phyloP scores from a whole-genome alignment of 2,888 invertebrate species.

The Sylvicola fuscatus region DNA sequence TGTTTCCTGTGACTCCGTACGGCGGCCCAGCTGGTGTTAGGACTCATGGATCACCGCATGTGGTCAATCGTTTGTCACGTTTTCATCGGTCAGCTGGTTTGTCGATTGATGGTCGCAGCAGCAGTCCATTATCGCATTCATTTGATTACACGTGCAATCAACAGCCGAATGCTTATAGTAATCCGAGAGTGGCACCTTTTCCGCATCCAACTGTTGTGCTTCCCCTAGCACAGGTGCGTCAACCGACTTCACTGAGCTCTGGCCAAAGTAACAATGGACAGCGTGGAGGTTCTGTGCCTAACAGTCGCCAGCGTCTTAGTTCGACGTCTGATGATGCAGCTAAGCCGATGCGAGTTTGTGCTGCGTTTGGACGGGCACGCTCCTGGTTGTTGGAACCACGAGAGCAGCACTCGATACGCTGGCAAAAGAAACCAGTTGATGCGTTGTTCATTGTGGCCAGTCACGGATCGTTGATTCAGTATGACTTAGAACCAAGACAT shows the following conservation, averaged over 20 bases:
- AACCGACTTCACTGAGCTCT: conserved; percentile 27
- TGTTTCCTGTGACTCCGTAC: conserved; percentile 92
- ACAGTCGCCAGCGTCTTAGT: conserved; percentile 45
- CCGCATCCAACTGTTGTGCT: conserved; percentile 61
- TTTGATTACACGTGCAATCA: conserved; percentile 23
- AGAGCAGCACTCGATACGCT: conserved; percentile 21
- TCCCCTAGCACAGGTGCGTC: conserved; percentile 74
- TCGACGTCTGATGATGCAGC: conserved; percentile 51
- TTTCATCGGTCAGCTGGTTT: conserved; percentile 94
- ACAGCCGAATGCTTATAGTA: conserved; percentile 44
- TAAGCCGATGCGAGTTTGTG: conserved; percentile 52
- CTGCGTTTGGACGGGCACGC: conserved; percentile 54
- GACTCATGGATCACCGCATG: conserved; percentile 85
- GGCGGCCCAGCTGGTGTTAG: conserved; percentile 80
- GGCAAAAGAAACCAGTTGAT: conserved; percentile 41
- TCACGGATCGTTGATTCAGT: conserved; percentile 70
- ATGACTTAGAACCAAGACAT: conserved; percentile 63
- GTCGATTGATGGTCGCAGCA: conserved; percentile 44
- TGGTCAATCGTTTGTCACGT: conserved; percentile 82
- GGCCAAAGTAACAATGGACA: neutral
- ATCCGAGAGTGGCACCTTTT: conserved; percentile 81
- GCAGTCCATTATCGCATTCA: conserved; percentile 38
- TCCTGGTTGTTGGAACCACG: conserved; percentile 40
- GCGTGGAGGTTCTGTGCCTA: conserved; percentile 1
- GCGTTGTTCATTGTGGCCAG: conserved; percentile 82